A percentile compares a stretch with the other conserved stretches of the same genome.
These are phyloP conservation scores for Coleophora flavipennella DNA, from an alignment of 2,888 invertebrate genomes.

Conservation along the genomic window DNA sequence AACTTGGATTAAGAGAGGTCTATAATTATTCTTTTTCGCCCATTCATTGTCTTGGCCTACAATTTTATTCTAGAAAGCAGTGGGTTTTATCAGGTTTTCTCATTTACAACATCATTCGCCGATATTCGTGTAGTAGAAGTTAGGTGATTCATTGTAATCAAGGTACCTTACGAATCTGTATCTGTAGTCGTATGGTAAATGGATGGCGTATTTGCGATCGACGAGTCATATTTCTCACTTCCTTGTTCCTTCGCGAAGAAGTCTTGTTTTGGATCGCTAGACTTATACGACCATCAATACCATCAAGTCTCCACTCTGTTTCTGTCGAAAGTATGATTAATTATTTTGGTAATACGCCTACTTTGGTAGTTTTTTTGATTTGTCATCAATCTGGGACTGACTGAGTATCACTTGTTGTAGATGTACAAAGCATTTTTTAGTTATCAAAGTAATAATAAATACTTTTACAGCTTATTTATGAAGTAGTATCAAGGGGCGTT, in stretches of 20 bases:
- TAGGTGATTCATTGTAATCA: conserved; percentile 61
- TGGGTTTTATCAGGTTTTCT: not conserved
- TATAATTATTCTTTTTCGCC: conserved; percentile 48
- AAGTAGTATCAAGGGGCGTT: too few relatives aligned
- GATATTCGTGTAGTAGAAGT: not conserved
- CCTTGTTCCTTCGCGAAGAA: conserved; percentile 17
- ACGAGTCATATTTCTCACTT: conserved; percentile 30
- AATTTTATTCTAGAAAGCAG: not conserved
- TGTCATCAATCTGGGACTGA: not conserved
- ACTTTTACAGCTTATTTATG: too few relatives aligned
- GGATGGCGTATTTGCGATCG: conserved; percentile 48
- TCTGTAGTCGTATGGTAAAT: conserved; percentile 41
- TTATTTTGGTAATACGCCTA: conserved; percentile 39
- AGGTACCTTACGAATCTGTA: conserved; percentile 41
- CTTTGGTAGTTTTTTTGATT: conserved; percentile 15
- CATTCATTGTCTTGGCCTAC: conserved; percentile 41
- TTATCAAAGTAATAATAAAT: too few relatives aligned
- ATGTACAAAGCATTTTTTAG: too few relatives aligned
- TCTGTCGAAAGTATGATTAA: conserved; percentile 29
- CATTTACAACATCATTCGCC: too few relatives aligned
- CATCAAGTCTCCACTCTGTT: not conserved
- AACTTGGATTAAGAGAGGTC: conserved; percentile 52
- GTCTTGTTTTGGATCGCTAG: conserved; percentile 1
- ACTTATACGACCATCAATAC: not conserved
- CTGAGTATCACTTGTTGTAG: too few relatives aligned